Base-by-base conservation (phyloP, 2,888 invertebrate species). In the Campoletis raptor region DNA sequence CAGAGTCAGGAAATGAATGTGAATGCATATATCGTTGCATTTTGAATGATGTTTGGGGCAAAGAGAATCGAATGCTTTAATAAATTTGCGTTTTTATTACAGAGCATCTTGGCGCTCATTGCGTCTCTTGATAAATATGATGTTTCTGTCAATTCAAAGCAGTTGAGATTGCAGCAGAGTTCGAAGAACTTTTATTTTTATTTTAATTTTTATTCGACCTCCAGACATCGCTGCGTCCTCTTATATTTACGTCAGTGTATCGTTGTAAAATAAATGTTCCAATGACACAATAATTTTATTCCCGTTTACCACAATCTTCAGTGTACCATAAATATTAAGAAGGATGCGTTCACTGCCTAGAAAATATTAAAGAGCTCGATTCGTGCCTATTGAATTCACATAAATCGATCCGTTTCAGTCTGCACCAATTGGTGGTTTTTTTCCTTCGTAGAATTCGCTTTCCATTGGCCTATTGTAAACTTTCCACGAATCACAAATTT, bases 61-160 rank as follows among this genome's bases (percentile, higher is more conserved):
- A 15, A 12, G 61, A 61, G 61, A 61, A 24, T 57, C 24, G 30
- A 30, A 15, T 15, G 30, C 6, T 30, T 30, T 15, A 52, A 52
- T 52, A 61, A 61, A 61, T 30, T 61, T 30, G 61, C 15, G 0
- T 61, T 61, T 61, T 61, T 30, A 61, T 61, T 30, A 61, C 61
- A 15, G 15, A 15, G 30, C 24, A 30, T 57, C 24, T 0, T 4
- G 24, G 21, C 5, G 15, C 30, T 61, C 61, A 30, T 61, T 30
- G 61, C 61, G 30, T 61, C 61, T 61, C 61, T 30, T 61, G 61
- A 61, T 61, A 61, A 61, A 61, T 61, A 61, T 15, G 61, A 61
- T 12, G 24, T 57, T 24, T 57, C 57, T 61, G 61, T 15, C 61
- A 30, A 61, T 61, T 61, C 24, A 24, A 30, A 61, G 61, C 61